Percentiles rank a stretch among this genome's conserved stretches.
Conservation (phyloP, 2,888 invertebrate genomes). For the Patella ulyssiponensis region DNA sequence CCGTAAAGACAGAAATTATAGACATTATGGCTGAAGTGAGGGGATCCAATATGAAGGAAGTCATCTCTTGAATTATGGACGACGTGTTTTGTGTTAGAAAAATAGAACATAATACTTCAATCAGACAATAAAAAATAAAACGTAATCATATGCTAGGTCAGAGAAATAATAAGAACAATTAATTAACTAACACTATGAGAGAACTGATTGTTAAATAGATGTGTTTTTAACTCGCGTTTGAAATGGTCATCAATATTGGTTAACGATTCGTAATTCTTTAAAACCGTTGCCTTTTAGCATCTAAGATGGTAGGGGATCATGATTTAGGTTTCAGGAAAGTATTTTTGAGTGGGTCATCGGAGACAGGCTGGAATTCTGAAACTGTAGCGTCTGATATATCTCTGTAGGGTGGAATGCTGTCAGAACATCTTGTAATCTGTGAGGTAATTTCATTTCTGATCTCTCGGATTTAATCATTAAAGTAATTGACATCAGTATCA, state of each 20-base stretch:
- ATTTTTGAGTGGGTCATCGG: neutral
- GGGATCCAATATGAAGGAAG: no score
- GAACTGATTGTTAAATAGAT: no score
- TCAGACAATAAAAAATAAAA: no score
- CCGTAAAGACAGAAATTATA: no score
- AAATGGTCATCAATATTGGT: neutral
- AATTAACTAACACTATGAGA: no score
- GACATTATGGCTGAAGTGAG: no score
- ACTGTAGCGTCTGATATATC: neutral
- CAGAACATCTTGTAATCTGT: neutral
- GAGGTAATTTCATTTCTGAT: neutral
- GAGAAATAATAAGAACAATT: no score
- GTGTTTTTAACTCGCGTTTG: no score
- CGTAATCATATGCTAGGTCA: no score
- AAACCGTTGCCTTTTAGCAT: neutral
- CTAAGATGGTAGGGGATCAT: conserved; percentile 20
- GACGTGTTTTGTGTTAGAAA: no score
- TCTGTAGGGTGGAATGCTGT: neutral
- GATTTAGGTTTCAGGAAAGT: conserved; percentile 11
- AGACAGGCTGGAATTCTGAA: neutral
- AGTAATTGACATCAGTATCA: neutral
- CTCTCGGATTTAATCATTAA: neutral
- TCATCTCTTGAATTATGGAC: no score
- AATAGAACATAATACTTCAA: no score
- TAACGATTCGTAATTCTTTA: neutral